A percentile compares a stretch with the other conserved stretches of the same genome.
Conservation (phyloP, 2,113 vertebrate genomes). For the human (Homo sapiens) region DNA sequence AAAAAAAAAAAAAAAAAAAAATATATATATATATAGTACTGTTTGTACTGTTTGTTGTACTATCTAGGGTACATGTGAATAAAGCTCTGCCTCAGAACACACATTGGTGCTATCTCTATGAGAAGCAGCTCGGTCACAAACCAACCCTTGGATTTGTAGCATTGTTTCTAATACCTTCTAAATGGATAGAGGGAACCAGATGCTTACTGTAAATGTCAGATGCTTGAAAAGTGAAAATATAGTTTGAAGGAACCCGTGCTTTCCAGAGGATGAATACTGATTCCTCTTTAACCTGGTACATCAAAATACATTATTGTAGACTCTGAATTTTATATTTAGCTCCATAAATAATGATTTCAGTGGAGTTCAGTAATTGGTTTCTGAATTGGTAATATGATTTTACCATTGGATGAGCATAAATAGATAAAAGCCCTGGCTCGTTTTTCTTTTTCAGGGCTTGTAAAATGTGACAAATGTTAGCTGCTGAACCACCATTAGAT, state of each 20-base stretch:
- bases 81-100: not conserved
- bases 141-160: not conserved
- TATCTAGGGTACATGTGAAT: not conserved
- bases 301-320: conserved; percentile 12
- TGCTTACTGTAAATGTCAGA: conserved; percentile 8
- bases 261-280: not conserved
- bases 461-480: conserved; percentile 36
- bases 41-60: not conserved
- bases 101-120: not conserved
- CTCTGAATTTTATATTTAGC: conserved; percentile 30
- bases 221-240: not conserved
- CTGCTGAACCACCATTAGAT: not conserved
- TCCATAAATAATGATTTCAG: conserved; percentile 22
- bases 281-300: not conserved
- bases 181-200: conserved; percentile 9
- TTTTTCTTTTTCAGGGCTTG: conserved; percentile 39
- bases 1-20: too few relatives aligned
- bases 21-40: too few relatives aligned
- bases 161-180: not conserved
- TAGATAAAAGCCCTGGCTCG: not conserved
- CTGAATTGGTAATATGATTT: conserved; percentile 18
- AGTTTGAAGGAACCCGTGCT: not conserved
- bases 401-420: conserved; percentile 26
- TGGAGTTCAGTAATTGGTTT: conserved; percentile 27
- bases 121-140: not conserved